Percentiles rank a stretch among this genome's conserved stretches.
Evolutionary conservation across 2,888 invertebrate species (phyloP).

Genomic region (Dasysyrphus tricinctus): DNA sequence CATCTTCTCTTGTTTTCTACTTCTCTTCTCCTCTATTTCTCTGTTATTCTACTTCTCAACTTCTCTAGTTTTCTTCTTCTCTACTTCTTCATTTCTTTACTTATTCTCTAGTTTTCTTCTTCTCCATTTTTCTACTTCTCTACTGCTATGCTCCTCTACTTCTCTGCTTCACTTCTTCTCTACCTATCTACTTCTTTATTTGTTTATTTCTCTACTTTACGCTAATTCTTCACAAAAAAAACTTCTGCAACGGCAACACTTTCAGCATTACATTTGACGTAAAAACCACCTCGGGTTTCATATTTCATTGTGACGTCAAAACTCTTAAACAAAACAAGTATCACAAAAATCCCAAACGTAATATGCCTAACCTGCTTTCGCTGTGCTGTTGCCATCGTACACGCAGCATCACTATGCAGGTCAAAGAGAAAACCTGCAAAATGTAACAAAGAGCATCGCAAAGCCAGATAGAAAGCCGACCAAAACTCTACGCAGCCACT

Average conservation of each 20-base stretch:
- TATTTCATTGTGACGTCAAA: conserved; percentile 57
- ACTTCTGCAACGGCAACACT: conserved; percentile 35
- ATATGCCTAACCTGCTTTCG: conserved; percentile 21
- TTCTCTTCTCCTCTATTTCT: too few relatives aligned
- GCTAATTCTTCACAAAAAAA: not conserved
- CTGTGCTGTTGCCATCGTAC: conserved; percentile 27
- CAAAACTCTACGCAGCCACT: conserved; percentile 27
- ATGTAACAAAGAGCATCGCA: conserved; percentile 16
- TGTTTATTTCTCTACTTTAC: too few relatives aligned
- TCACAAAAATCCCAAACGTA: conserved; percentile 23
- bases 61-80: too few relatives aligned
- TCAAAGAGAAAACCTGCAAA: conserved; percentile 60
- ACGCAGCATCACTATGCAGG: conserved; percentile 46
- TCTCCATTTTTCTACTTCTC: too few relatives aligned
- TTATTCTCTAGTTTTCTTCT: too few relatives aligned
- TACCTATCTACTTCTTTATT: too few relatives aligned
- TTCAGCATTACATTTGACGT: conserved; percentile 27
- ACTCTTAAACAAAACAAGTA: conserved; percentile 45
- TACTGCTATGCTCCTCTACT: too few relatives aligned
- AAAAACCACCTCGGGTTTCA: conserved; percentile 28
- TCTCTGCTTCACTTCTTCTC: too few relatives aligned
- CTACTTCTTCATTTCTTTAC: too few relatives aligned
- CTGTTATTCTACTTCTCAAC: too few relatives aligned
- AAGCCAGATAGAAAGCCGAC: not conserved
- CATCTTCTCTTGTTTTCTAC: too few relatives aligned